These are phyloP conservation scores for Herminia tarsipennalis DNA, from an alignment of 2,888 invertebrate species.

Conservation along the genomic window DNA sequence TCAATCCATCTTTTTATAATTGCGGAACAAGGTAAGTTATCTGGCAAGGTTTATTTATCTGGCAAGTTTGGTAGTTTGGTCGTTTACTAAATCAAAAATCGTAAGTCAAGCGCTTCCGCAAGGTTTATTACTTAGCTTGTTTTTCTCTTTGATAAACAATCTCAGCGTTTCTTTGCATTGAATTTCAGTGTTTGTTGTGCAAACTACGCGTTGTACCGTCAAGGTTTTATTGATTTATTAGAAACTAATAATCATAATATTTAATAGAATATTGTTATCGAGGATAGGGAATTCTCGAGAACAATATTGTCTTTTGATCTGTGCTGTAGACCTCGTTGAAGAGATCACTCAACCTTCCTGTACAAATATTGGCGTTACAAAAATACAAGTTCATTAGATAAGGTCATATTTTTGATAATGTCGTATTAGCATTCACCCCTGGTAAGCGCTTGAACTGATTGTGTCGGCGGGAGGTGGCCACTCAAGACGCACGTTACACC, in stretches of 20 bases:
- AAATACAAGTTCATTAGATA: neutral
- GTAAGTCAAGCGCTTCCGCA: slow-evolving; percentile 46
- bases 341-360: neutral
- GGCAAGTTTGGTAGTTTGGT: no score
- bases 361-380: slow-evolving; percentile 1
- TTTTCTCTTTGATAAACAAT: slow-evolving; percentile 66
- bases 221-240: slow-evolving; percentile 39
- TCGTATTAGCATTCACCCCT: slow-evolving; percentile 21
- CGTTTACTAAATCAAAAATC: slow-evolving; percentile 49
- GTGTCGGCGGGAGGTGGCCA: slow-evolving; percentile 27
- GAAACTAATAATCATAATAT: no score
- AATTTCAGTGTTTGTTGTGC: slow-evolving; percentile 43
- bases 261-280: no score
- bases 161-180: slow-evolving; percentile 68
- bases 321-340: neutral
- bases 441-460: slow-evolving; percentile 24
- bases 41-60: no score
- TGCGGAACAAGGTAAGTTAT: slow-evolving; percentile 48
- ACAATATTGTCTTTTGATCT: slow-evolving; percentile 22
- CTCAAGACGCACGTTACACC: slow-evolving; percentile 22
- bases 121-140: slow-evolving; percentile 58
- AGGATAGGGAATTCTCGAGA: neutral
- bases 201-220: slow-evolving; percentile 24
- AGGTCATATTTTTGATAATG: slow-evolving; percentile 13
- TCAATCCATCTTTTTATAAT: slow-evolving; percentile 54